phyloP scores from a whole-genome alignment of 2,797 vertebrate genomes.

The Linurgus olivaceus region DNA sequence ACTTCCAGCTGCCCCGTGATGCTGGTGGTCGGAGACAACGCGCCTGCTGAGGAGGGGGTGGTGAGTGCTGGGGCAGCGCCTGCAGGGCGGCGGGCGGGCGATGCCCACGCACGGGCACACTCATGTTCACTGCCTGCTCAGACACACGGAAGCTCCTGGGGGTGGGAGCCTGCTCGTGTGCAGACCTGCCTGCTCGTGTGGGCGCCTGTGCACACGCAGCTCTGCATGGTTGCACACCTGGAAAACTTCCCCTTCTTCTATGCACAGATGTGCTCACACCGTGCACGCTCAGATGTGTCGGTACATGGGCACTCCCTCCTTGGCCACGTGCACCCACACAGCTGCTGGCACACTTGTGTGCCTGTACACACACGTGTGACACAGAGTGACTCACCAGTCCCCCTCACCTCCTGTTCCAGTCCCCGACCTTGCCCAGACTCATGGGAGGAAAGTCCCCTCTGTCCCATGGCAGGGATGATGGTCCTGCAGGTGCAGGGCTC shows the following conservation, averaged over 20 bases:
- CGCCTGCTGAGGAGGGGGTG: slow-evolving; percentile 94
- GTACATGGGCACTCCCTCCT: not conserved
- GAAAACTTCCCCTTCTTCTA: not conserved
- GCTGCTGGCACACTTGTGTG: not conserved
- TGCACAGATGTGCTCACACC: not conserved
- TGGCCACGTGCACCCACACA: not conserved
- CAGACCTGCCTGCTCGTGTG: fast-evolving
- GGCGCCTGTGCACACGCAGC: not conserved
- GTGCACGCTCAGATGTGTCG: fast-evolving
- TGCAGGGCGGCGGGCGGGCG: fast-evolving
- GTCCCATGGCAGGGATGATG: not conserved
- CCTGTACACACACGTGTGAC: not conserved
- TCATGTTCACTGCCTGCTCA: not conserved
- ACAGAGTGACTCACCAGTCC: not conserved
- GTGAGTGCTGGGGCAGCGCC: slow-evolving; percentile 76
- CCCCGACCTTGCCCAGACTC: not conserved
- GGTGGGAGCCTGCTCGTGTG: not conserved
- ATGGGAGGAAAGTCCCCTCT: not conserved
- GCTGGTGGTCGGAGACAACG: slow-evolving; percentile 96
- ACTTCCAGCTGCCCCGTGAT: slow-evolving; percentile 88
- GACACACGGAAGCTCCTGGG: fast-evolving
- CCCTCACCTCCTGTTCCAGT: not conserved
- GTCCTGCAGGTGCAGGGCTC: fast-evolving
- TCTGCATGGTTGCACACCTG: not conserved
- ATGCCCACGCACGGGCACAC: fast-evolving